These are phyloP conservation scores for Aphaenogaster rudis DNA, from an alignment of 1,140 invertebrate genomes.

Conservation along the genomic window DNA sequence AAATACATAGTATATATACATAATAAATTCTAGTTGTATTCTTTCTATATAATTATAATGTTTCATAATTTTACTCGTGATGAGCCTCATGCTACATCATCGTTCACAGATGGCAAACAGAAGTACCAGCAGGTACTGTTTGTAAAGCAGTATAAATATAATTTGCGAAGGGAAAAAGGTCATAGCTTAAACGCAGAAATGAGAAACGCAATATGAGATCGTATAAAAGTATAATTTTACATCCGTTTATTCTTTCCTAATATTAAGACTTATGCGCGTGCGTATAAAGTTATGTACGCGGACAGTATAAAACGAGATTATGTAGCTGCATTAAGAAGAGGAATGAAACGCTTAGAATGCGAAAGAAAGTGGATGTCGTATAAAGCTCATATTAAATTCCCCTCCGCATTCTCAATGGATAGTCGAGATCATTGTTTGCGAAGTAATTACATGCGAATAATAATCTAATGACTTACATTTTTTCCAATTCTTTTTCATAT, in stretches of 20 bases:
- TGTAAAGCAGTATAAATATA: conserved; percentile 26
- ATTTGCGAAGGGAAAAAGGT: background rate
- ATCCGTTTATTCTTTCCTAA: conserved; percentile 19
- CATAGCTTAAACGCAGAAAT: conserved; percentile 10
- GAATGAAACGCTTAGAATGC: background rate
- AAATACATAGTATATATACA: background rate
- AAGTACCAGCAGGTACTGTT: background rate
- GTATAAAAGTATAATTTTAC: conserved; percentile 15
- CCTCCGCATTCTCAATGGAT: background rate
- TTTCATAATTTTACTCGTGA: conserved; percentile 19
- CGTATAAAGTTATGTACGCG: background rate
- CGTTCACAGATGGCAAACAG: background rate
- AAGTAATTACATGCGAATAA: background rate
- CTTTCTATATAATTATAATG: background rate
- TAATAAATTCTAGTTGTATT: background rate
- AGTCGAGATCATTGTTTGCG: background rate
- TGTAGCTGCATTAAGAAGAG: background rate
- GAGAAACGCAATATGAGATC: conserved; percentile 15
- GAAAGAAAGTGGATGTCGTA: background rate
- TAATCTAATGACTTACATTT: conserved; percentile 14
- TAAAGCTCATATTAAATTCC: conserved; percentile 8
- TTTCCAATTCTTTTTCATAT: background rate
- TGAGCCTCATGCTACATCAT: background rate
- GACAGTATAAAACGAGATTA: conserved; percentile 7
- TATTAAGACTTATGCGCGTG: conserved; percentile 9